Conservation (phyloP, 2,113 vertebrate genomes). For the Chinchilla lanigera region DNA sequence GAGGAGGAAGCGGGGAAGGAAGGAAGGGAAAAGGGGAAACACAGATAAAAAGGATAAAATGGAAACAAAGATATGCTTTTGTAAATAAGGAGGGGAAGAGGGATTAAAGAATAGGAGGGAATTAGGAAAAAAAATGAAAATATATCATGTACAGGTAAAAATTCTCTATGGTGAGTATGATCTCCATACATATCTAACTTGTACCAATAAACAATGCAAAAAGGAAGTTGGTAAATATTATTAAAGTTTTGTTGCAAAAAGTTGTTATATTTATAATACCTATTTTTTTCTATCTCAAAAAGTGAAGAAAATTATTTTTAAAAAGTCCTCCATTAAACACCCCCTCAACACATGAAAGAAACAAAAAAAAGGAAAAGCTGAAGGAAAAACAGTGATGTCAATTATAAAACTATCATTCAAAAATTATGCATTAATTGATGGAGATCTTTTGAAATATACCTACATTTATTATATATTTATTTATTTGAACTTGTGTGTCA, state of each 20-base stretch:
- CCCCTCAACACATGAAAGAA: background rate
- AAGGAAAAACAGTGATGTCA: background rate
- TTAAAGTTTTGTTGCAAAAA: background rate
- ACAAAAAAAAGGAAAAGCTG: background rate
- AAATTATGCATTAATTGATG: background rate
- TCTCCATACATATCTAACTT: no score
- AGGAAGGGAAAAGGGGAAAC: background rate
- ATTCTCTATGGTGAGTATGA: no score
- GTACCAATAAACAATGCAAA: no score
- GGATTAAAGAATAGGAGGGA: no score
- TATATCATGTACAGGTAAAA: no score
- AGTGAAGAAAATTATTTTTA: background rate
- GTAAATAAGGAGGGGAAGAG: background rate
- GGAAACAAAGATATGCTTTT: background rate
- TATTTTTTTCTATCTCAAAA: background rate
- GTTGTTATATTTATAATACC: background rate
- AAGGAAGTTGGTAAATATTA: background rate
- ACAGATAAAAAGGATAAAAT: background rate
- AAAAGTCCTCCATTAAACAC: background rate
- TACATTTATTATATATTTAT: background rate
- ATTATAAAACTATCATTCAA: background rate
- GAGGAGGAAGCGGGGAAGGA: background rate
- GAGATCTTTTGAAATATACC: background rate
- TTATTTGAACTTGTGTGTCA: background rate
- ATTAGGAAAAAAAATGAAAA: no score